Evolutionary conservation across 2,888 invertebrate species (phyloP), one percentile per base, ranked within the genome.

Genomic region (Drosophila tripunctata): DNA sequence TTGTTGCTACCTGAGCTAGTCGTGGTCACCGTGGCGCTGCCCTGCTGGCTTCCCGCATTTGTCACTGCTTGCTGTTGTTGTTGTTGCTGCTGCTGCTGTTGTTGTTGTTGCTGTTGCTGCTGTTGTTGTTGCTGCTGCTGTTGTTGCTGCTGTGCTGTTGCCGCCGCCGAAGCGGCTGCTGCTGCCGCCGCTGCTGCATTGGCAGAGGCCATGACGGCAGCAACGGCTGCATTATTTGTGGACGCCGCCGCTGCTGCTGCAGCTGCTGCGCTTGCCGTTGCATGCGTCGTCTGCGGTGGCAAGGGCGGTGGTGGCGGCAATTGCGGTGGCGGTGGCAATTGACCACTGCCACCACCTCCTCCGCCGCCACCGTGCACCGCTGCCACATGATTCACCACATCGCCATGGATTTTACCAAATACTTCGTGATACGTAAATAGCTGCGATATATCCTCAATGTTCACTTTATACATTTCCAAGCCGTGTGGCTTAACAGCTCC

Each of bases 351-450:
- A 61, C n/a, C n/a, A n/a, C n/a, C n/a, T n/a, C n/a, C n/a, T n/a
- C n/a, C n/a, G n/a, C n/a, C n/a, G n/a, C n/a, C n/a, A n/a, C n/a
- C n/a, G n/a, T 92, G 92, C 51, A 92, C 92, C 55, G 92, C 91
- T 47, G 89, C 86, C 71, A 90, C 94, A 62, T 90, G 90, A 75
- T 90, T 90, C 64, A 91, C 89, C 44, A 90, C 91, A 85, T 91
- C 91, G 61, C 91, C 90, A 64, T 91, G 91, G 50, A 95, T 91
- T 88, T 95, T 95, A 22, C 95, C 95, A 89, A 95, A 96, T 40
- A 96, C 96, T 91, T 96, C 96, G 89, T 96, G 96, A 91, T 96
- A 96, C 35, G 96, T 96, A 70, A 96, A 92, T 75, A 96, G 92
- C 88, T 96, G 96, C 75, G 96, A 96, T 54, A 96, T 93, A 87